These are phyloP conservation scores for Drosophila guanche DNA, from an alignment of 1,140 invertebrate genomes.

Conservation along the genomic window DNA sequence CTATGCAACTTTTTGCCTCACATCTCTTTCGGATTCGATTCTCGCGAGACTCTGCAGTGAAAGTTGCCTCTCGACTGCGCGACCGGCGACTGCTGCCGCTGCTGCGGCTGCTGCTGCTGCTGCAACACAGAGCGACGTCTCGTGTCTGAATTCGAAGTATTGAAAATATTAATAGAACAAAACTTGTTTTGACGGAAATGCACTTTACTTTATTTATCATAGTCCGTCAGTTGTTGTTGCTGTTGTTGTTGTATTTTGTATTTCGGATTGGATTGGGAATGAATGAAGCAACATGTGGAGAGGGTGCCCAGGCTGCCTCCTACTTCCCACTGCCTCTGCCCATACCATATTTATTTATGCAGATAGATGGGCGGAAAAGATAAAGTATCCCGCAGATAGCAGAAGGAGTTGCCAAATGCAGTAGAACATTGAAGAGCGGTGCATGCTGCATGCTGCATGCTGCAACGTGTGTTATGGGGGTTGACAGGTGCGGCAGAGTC, in stretches of 20 bases:
- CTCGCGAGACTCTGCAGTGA: constrained; percentile 59
- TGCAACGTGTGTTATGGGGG: constrained; percentile 29
- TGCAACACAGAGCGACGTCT: constrained; percentile 49
- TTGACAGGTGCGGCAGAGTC: constrained; percentile 55
- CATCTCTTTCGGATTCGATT: constrained; percentile 3
- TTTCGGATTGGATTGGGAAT: constrained; percentile 55
- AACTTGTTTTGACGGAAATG: constrained; percentile 81
- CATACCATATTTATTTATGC: constrained; percentile 55
- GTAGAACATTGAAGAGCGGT: constrained; percentile 9
- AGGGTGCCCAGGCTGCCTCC: constrained; percentile 17
- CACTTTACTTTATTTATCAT: constrained; percentile 82
- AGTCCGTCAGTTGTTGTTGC: constrained; percentile 53
- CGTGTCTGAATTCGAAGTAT: constrained; percentile 79
- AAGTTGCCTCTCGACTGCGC: constrained; percentile 49
- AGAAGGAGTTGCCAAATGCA: constrained; percentile 59
- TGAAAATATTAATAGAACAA: constrained; percentile 83
- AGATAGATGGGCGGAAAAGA: constrained; percentile 81
- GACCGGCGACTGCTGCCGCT: constrained; percentile 11
- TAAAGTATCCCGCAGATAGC: constrained; percentile 58
- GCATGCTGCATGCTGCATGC: not conserved
- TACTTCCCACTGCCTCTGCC: not conserved
- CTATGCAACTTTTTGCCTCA: constrained; percentile 61
- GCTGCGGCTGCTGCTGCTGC: constrained; percentile 12
- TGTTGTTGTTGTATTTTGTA: constrained; percentile 20
- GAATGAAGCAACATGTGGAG: constrained; percentile 81